These are phyloP conservation scores for Epizoanthus illoricatus DNA, from an alignment of 92 coral and sea anemone genomes.

Conservation along the genomic window DNA sequence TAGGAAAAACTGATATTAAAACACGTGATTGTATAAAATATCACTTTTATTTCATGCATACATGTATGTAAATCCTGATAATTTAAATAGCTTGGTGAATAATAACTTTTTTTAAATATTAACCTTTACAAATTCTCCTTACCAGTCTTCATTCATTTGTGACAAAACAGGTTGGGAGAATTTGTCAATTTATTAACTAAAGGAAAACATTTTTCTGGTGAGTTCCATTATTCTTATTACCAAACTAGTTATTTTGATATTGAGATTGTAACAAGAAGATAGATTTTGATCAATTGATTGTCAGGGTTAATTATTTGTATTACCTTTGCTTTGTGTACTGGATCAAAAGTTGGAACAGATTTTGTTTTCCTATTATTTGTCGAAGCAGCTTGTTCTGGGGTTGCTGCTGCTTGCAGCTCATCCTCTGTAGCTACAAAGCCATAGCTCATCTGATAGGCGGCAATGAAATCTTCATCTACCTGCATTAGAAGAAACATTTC, in stretches of 20 bases:
- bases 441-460: conserved; percentile 93
- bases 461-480: conserved; percentile 97
- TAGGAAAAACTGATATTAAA: too few relatives aligned
- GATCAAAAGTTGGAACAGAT: conserved; percentile 28
- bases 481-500: conserved; percentile 5
- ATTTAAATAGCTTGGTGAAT: too few relatives aligned
- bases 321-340: conserved; percentile 31
- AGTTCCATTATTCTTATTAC: not conserved
- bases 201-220: not conserved
- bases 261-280: not conserved
- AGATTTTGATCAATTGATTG: not conserved
- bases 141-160: too few relatives aligned
- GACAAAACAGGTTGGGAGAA: too few relatives aligned
- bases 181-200: not conserved
- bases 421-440: conserved; percentile 68
- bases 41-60: too few relatives aligned
- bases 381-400: not conserved
- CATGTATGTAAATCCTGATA: too few relatives aligned
- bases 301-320: not conserved
- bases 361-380: conserved; percentile 1
- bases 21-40: too few relatives aligned
- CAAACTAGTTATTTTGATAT: not conserved
- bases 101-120: too few relatives aligned
- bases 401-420: not conserved
- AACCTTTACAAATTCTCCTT: too few relatives aligned